Evolutionary conservation across 2,888 invertebrate species (phyloP), one percentile per base, ranked within the genome.

Genomic region (Argyresthia goedartella): DNA sequence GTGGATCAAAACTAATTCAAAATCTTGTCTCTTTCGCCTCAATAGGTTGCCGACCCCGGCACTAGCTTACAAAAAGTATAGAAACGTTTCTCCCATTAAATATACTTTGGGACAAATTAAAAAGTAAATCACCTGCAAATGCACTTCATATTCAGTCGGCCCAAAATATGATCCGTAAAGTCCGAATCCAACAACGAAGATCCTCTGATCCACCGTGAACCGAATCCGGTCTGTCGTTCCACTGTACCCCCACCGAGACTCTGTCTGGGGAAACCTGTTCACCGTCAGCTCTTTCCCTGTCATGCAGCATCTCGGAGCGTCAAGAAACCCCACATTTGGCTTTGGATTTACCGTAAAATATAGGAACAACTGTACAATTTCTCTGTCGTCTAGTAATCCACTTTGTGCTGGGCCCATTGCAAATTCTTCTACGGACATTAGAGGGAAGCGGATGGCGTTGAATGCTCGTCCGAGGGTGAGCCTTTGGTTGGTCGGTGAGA

Each of bases 381-480:
- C 94, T 57, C 91, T 75, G 66, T 95, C 93, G 49, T 91, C 91
- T 1, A 95, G 79, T 34, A 95, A 81, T 0, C 92, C 92, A 59
- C 92, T 92, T 63, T 93, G 92, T 0, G 93, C 93, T 0, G 92
- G 91, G 0, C 91, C 93, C 71, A 89, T 88, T 0, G 94, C 94
- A 72, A 95, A 95, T 71, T 95, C 95, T 70, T 95, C 94, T 0
- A 94, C 91, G 0, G 92, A 92, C 95, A 95, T 95, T 16, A 95
- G 76, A 0, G 95, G 95, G 70, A 95, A 95, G 33, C 95, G 82
- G 52, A 95, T 91, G 1, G 94, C 88, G 41, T 90, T 88, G 59
- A 95, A 88, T 0, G 93, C 92, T 50, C 89, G 71, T 0, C 93
- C 93, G 0, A 95, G 77, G 0, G 93, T 91, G 54, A 81, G 74